Evolutionary conservation across 2,888 invertebrate genomes (phyloP).

Genomic region (Leucoma salicis): DNA sequence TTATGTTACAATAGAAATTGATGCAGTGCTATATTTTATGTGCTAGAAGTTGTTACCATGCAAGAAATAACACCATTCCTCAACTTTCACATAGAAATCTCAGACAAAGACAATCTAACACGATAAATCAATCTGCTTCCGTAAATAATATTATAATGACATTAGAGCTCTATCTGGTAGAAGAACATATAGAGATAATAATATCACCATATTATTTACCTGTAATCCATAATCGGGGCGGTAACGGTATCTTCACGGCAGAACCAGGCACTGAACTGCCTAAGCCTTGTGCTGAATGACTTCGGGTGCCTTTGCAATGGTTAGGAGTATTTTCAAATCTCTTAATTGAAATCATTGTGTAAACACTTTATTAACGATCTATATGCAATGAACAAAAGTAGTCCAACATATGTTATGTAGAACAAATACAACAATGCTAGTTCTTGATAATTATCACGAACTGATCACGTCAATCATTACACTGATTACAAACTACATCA

Average conservation of each 20-base stretch:
- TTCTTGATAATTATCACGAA: constrained; percentile 47
- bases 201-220: constrained; percentile 40
- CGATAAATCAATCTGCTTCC: neutral
- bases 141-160: too few species aligned
- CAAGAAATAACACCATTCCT: too few species aligned
- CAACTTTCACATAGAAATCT: constrained; percentile 3
- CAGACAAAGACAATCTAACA: neutral
- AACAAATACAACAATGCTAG: constrained; percentile 57
- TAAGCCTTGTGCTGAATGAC: constrained; percentile 74
- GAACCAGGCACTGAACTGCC: constrained; percentile 56
- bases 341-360: constrained; percentile 54
- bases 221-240: constrained; percentile 76
- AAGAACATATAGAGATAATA: neutral
- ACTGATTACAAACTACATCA: constrained; percentile 41
- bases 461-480: constrained; percentile 40
- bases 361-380: constrained; percentile 36
- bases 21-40: too few species aligned
- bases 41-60: too few species aligned
- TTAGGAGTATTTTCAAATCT: constrained; percentile 43
- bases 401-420: constrained; percentile 64
- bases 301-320: constrained; percentile 51
- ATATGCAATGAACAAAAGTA: constrained; percentile 54
- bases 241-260: constrained; percentile 76
- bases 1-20: too few species aligned
- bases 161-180: neutral